Evolutionary conservation across 1,140 invertebrate genomes (phyloP), one percentile per base, ranked within the genome.

Genomic region (Caerostris darwini): DNA sequence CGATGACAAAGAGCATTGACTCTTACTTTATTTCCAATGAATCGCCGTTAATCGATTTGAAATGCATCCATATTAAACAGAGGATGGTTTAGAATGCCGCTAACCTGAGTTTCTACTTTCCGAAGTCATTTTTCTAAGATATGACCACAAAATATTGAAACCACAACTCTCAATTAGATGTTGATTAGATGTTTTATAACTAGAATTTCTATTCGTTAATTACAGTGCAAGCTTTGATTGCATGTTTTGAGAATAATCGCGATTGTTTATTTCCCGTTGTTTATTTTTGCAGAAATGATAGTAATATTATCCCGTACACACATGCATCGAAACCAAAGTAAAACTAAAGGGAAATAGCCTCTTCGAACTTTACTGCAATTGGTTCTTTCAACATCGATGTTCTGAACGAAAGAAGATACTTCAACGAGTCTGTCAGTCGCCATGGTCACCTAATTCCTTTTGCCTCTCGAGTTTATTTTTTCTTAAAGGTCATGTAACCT

Each of bases 401-500:
- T 77, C 34, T 34, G 5, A 67, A 67, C 61, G n/a, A 67, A 67
- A 77, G 71, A 77, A 77, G 71, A 77, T 77, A 50, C 71, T 77
- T 34, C 7, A 6, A 19, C 71, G 10, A 77, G 34, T 77, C 71
- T 77, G 3, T 53, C 34, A 5, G 71, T 77, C 71, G 71, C 71
- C 71, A 77, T 77, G 71, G 71, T 77, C 71, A 77, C 71, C 71
- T 77, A 77, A 77, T 77, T 77, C 34, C 34, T 77, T 50, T 34
- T 34, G 34, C 71, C 53, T 12, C 10, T 50, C 14, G 12, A 77
- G 19, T 12, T 14, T 77, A 12, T 77, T 77, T 77, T 10, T 77
- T 77, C 19, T 77, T 77, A 77, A 77, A 77, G 71, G 71, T 77
- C 71, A 12, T 50, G 34, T 77, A 77, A 12, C 8, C 34, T 77